Conservation (phyloP, 2,113 vertebrate genomes). For the Emydocephalus ijimae region DNA sequence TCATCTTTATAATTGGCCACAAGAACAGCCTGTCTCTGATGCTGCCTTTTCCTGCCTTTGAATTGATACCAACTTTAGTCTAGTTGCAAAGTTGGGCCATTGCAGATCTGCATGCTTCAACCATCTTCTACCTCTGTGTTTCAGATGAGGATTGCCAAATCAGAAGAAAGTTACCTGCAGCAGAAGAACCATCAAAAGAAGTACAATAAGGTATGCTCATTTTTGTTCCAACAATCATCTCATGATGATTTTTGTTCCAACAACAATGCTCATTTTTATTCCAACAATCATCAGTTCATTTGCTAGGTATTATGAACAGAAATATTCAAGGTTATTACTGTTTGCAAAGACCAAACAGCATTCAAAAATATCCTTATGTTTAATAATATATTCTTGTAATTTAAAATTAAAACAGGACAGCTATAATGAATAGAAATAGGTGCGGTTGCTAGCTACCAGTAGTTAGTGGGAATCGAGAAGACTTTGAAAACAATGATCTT, state of each 20-base stretch:
- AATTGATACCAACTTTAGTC: neutral
- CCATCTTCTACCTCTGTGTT: conserved; percentile 41
- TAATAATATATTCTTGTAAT: neutral
- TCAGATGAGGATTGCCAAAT: conserved; percentile 82
- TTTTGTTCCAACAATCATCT: neutral
- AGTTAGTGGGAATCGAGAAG: neutral
- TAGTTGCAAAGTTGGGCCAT: too few species aligned
- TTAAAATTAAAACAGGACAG: neutral
- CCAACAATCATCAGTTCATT: neutral
- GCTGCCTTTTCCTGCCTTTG: neutral
- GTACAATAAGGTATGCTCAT: conserved; percentile 72
- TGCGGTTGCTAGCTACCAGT: neutral
- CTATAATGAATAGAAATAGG: neutral
- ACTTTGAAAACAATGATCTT: neutral
- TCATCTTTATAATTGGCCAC: neutral
- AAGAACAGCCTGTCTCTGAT: neutral
- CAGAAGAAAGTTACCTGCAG: conserved; percentile 67
- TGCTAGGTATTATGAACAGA: neutral
- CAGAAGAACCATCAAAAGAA: conserved; percentile 74
- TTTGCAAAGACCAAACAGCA: neutral
- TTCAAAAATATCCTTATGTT: neutral
- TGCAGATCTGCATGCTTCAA: neutral
- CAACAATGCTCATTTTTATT: too few species aligned
- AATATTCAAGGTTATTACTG: neutral
- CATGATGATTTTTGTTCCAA: neutral